Conservation (phyloP, 2,888 invertebrate species). For the Lasius platythorax region DNA sequence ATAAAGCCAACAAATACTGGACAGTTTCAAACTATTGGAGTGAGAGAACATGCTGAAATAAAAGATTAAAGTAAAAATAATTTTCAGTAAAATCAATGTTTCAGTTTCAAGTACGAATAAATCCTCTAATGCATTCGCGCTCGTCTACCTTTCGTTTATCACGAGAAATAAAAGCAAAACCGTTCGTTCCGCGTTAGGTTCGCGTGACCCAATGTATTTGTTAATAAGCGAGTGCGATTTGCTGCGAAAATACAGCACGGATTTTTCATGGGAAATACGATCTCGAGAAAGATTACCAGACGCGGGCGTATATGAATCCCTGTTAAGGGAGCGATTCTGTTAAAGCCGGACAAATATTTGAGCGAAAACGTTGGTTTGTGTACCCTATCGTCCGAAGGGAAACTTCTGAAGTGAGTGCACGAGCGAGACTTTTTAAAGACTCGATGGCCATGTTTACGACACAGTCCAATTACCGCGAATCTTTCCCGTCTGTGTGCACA, state of each 20-base stretch:
- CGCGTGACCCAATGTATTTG: neutral
- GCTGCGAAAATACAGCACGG: neutral
- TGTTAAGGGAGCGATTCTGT: conserved; percentile 11
- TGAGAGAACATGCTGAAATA: neutral
- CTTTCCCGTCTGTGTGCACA: neutral
- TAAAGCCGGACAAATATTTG: conserved; percentile 42
- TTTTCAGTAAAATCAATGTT: neutral
- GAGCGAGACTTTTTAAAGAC: conserved; percentile 3
- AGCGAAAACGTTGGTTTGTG: conserved; percentile 36
- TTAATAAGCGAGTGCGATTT: conserved; percentile 34
- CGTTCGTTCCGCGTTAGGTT: neutral
- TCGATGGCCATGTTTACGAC: neutral
- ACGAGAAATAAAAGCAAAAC: neutral
- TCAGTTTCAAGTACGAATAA: neutral
- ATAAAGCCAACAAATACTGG: neutral
- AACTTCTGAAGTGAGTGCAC: conserved; percentile 15
- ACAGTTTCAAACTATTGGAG: neutral
- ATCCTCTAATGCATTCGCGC: neutral
- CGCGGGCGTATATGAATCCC: conserved; percentile 19
- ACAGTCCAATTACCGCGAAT: neutral
- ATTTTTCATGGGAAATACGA: conserved; percentile 33
- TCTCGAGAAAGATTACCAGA: conserved; percentile 11
- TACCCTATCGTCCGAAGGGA: conserved; percentile 8
- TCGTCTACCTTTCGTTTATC: neutral
- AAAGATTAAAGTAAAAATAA: conserved; percentile 1